A percentile compares a stretch with the other conserved stretches of the same genome.
Evolutionary conservation across 2,888 invertebrate species (phyloP).

Genomic region (Brachyopa scutellaris): DNA sequence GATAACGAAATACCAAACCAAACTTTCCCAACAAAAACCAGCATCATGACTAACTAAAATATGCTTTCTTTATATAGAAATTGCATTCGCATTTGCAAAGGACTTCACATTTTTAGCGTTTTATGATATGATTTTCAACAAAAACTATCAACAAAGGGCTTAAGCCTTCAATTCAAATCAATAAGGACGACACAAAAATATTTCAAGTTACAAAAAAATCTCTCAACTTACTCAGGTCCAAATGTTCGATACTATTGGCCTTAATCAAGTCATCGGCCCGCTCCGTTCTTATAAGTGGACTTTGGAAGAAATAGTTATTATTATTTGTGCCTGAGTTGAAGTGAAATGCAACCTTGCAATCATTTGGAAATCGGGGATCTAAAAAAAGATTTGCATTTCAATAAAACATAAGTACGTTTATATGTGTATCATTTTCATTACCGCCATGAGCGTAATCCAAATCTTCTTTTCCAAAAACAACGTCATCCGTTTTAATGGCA

Average conservation of each 20-base stretch:
- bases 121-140: no score
- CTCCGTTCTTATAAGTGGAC: slow-evolving; percentile 75
- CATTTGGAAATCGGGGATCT: slow-evolving; percentile 76
- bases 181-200: slow-evolving; percentile 1
- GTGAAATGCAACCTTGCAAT: slow-evolving; percentile 74
- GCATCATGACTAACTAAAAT: no score
- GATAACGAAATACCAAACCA: no score
- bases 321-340: slow-evolving; percentile 68
- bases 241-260: slow-evolving; percentile 74
- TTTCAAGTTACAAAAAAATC: neutral
- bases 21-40: no score
- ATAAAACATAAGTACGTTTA: no score
- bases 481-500: slow-evolving; percentile 92
- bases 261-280: slow-evolving; percentile 72
- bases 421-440: no score
- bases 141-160: neutral
- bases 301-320: slow-evolving; percentile 74
- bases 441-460: slow-evolving; percentile 93
- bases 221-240: slow-evolving; percentile 74
- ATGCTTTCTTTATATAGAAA: no score
- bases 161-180: neutral
- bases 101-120: no score
- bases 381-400: no score
- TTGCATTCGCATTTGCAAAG: neutral
- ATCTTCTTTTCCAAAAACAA: slow-evolving; percentile 92